Conservation (phyloP, 1,140 invertebrate species). For the Drosophila erecta region DNA sequence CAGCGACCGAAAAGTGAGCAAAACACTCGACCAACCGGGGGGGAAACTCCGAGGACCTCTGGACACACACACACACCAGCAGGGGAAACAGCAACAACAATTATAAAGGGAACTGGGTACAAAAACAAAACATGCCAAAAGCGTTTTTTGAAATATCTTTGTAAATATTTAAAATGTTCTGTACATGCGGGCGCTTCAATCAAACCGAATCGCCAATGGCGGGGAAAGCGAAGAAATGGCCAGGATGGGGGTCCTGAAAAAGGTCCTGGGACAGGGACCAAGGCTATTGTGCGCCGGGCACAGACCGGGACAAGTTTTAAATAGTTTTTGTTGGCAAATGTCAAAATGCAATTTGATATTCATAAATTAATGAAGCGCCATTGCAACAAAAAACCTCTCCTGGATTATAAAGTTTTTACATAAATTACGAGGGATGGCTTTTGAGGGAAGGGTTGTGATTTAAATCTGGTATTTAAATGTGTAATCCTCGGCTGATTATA, state of each 20-base stretch:
- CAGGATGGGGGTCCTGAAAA: conserved; percentile 7
- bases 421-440: conserved; percentile 57
- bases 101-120: conserved; percentile 33
- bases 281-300: conserved; percentile 25
- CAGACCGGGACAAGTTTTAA: conserved; percentile 62
- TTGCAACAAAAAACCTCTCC: conserved; percentile 59
- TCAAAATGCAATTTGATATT: conserved; percentile 79
- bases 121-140: conserved; percentile 74
- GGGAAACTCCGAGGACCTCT: conserved; percentile 39
- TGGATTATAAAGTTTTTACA: conserved; percentile 65
- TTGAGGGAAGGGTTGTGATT: conserved; percentile 26
- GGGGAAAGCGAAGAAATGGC: conserved; percentile 25
- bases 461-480: conserved; percentile 56
- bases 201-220: conserved; percentile 66
- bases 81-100: conserved; percentile 36
- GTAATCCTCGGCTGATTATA: conserved; percentile 60
- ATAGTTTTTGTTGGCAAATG: conserved; percentile 78
- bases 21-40: conserved; percentile 59
- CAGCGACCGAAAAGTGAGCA: conserved; percentile 68
- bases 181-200: conserved; percentile 82
- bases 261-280: conserved; percentile 21
- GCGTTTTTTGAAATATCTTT: conserved; percentile 84
- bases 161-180: conserved; percentile 82
- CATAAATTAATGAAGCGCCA: conserved; percentile 78
- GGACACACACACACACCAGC: conserved; percentile 28